Evolutionary conservation across 2,797 vertebrate genomes (phyloP).

Genomic region (Artibeus jamaicensis): DNA sequence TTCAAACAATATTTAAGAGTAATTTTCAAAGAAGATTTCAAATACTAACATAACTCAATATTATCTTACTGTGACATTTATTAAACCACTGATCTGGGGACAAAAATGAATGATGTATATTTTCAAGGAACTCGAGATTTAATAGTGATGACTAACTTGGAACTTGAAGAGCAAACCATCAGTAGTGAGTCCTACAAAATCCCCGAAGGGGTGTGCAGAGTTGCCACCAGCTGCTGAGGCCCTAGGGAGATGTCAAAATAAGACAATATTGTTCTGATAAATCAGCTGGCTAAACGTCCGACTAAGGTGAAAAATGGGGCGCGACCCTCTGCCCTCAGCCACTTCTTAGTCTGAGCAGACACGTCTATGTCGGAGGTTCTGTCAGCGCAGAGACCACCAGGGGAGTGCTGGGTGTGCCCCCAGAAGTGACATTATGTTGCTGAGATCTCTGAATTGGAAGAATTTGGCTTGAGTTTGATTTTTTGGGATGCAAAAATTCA

Average conservation of each 20-base stretch:
- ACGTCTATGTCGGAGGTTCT: not conserved
- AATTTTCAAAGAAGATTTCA: conserved; percentile 53
- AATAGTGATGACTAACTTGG: not conserved
- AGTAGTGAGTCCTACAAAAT: not conserved
- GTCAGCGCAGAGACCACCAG: not conserved
- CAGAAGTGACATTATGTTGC: not conserved
- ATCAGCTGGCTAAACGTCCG: not conserved
- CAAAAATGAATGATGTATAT: not conserved
- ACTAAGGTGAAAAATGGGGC: not conserved
- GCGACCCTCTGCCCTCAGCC: not conserved
- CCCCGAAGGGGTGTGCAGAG: not conserved
- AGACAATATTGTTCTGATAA: not conserved
- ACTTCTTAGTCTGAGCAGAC: not conserved
- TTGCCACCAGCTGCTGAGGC: not conserved
- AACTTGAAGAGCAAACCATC: not conserved
- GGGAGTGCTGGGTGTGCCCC: not conserved
- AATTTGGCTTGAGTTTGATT: not conserved
- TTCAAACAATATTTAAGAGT: conserved; percentile 37
- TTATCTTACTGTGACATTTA: conserved; percentile 6
- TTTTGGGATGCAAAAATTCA: not conserved
- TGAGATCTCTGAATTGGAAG: not conserved
- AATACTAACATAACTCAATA: conserved; percentile 36
- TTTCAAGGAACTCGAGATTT: not conserved
- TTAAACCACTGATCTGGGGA: not conserved
- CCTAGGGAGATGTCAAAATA: not conserved